Percentiles rank a stretch among this genome's conserved stretches.
phyloP scores from a whole-genome alignment of 2,888 invertebrate genomes.

The Allolobophora icterica region DNA sequence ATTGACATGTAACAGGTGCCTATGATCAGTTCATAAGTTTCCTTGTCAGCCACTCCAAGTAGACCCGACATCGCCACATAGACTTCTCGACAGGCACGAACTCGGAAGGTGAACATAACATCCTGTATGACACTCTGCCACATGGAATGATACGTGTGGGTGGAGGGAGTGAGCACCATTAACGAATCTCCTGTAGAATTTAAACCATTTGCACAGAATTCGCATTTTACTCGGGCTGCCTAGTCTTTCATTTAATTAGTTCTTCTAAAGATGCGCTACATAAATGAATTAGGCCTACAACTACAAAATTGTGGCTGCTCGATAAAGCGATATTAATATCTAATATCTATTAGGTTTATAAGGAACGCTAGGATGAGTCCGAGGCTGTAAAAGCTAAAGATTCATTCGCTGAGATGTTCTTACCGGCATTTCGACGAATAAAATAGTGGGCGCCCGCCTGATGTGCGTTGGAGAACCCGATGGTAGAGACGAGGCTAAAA shows the following conservation, averaged over 20 bases:
- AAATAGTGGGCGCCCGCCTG: not conserved
- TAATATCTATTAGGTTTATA: not conserved
- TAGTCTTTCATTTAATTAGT: too few relatives aligned
- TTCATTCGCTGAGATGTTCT: not conserved
- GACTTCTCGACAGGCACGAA: conserved; percentile 26
- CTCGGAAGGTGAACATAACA: conserved; percentile 26
- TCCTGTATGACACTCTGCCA: conserved; percentile 32
- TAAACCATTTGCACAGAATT: not conserved
- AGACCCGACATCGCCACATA: conserved; percentile 23
- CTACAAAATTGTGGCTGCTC: not conserved
- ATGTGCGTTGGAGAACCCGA: conserved; percentile 31
- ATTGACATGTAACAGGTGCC: conserved; percentile 29
- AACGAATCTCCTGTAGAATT: conserved; percentile 25
- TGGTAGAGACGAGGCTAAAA: not conserved
- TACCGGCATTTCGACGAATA: conserved; percentile 27
- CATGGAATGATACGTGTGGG: not conserved
- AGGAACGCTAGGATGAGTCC: too few relatives aligned
- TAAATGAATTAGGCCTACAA: too few relatives aligned
- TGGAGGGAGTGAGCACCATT: not conserved
- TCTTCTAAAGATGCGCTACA: too few relatives aligned
- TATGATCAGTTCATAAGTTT: conserved; percentile 36
- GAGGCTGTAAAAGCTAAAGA: too few relatives aligned
- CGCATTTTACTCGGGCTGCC: not conserved
- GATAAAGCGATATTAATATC: not conserved
- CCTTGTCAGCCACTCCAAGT: conserved; percentile 27